These are phyloP conservation scores for Microcebus ravelobensis DNA, from an alignment of 2,113 vertebrate genomes.

Conservation along the genomic window DNA sequence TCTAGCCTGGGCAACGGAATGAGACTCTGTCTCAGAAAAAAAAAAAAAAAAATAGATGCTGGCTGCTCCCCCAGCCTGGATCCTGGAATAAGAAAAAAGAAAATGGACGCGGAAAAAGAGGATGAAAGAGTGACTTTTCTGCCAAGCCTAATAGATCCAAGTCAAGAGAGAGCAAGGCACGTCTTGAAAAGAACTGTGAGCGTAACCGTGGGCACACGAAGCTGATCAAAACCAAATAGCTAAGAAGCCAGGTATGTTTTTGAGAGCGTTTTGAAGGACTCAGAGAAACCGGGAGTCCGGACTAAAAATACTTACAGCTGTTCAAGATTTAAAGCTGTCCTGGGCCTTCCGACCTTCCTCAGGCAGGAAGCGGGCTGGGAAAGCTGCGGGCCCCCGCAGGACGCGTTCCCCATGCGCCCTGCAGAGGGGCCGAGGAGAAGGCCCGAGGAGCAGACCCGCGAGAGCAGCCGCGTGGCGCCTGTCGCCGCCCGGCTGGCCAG, in stretches of 20 bases:
- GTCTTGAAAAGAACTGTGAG: background rate
- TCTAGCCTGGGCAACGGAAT: no score
- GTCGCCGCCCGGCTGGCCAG: background rate
- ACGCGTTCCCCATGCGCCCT: background rate
- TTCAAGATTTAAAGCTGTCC: background rate
- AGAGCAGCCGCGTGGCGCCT: background rate
- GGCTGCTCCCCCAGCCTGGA: background rate
- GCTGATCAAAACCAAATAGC: background rate
- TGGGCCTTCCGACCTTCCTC: background rate
- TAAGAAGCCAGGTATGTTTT: background rate
- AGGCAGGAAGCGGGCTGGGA: background rate
- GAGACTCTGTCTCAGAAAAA: no score
- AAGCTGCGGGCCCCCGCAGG: background rate
- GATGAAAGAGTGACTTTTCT: background rate
- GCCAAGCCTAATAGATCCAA: background rate
- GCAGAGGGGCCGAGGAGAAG: background rate
- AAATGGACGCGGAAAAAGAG: background rate
- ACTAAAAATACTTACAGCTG: background rate
- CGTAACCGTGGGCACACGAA: background rate
- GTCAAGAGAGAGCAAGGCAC: background rate
- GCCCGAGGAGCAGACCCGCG: no score
- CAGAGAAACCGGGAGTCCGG: background rate
- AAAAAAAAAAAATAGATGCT: background rate
- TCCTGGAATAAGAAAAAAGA: background rate
- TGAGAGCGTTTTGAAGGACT: background rate